Conservation (phyloP, 2,797 vertebrate genomes). For the Cyclura pinguis region DNA sequence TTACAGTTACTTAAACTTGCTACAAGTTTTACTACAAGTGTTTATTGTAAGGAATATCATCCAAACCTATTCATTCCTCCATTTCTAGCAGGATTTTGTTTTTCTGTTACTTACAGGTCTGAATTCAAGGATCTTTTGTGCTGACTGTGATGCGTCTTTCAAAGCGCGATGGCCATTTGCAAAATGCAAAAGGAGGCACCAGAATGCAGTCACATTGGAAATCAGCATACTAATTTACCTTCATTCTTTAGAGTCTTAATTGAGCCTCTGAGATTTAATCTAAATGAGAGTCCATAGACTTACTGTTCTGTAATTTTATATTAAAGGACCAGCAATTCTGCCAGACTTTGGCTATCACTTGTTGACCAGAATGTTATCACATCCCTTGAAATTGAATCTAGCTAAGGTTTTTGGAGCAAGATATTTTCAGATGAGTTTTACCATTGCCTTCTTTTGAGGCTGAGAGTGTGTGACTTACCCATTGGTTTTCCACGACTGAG, state of each 20-base stretch:
- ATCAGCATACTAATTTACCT: conserved; percentile 33
- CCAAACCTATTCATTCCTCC: conserved; percentile 53
- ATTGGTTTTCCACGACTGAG: too few relatives aligned
- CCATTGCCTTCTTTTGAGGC: too few relatives aligned
- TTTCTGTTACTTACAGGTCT: conserved; percentile 61
- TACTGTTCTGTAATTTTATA: conserved; percentile 17
- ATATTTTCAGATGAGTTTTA: too few relatives aligned
- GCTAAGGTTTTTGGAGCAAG: too few relatives aligned
- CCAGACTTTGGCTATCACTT: not conserved
- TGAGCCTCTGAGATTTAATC: too few relatives aligned
- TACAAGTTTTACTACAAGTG: conserved; percentile 22
- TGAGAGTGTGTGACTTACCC: too few relatives aligned
- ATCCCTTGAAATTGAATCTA: too few relatives aligned
- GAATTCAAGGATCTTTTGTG: conserved; percentile 70
- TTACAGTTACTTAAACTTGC: too few relatives aligned
- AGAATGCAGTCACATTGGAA: not conserved
- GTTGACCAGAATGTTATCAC: not conserved
- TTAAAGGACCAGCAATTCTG: not conserved
- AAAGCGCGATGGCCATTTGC: conserved; percentile 54
- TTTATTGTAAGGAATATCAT: conserved; percentile 54
- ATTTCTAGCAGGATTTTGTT: not conserved
- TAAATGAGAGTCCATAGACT: not conserved
- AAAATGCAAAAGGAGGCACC: conserved; percentile 43
- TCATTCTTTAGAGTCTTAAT: conserved; percentile 19
- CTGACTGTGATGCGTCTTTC: conserved; percentile 52